phyloP scores from a whole-genome alignment of 2,888 invertebrate genomes.

The Anoncus sp. region DNA sequence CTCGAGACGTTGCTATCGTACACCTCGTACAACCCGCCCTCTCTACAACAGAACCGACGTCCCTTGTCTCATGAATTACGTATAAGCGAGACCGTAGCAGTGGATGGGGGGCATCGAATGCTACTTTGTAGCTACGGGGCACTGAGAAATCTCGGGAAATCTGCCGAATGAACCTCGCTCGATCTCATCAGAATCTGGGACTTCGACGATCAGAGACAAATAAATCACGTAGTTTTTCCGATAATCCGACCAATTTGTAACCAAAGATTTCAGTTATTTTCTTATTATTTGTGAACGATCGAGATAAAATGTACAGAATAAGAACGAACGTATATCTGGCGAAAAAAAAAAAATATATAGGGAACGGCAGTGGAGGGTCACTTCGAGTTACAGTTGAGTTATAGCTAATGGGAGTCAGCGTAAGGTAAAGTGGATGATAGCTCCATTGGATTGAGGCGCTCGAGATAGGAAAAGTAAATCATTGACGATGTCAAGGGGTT shows the following conservation, averaged over 20 bases:
- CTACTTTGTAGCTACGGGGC: slow-evolving; percentile 32
- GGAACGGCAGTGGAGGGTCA: background rate
- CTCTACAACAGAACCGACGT: slow-evolving; percentile 21
- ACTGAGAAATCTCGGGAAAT: slow-evolving; percentile 46
- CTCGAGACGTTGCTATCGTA: slow-evolving; percentile 26
- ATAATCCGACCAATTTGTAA: slow-evolving; percentile 42
- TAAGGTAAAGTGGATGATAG: background rate
- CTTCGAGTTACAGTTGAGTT: slow-evolving; percentile 16
- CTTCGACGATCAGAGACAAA: slow-evolving; percentile 17
- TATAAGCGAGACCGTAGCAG: slow-evolving; percentile 46
- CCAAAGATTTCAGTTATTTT: slow-evolving; percentile 13
- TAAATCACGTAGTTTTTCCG: slow-evolving; percentile 26
- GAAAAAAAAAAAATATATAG: background rate
- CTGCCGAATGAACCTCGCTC: slow-evolving; percentile 26
- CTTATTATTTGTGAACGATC: slow-evolving; percentile 16
- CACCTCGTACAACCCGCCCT: slow-evolving; percentile 23
- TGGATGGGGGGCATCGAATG: slow-evolving; percentile 30
- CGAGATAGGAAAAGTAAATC: slow-evolving; percentile 15
- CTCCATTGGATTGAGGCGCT: background rate
- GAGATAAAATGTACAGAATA: background rate
- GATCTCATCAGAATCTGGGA: slow-evolving; percentile 24
- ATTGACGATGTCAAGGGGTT: slow-evolving; percentile 30
- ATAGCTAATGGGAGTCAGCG: slow-evolving; percentile 31
- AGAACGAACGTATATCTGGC: background rate
- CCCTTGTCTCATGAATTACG: slow-evolving; percentile 59